Conservation (phyloP, 1,140 invertebrate species). For the Lordiphosa clarofinis region DNA sequence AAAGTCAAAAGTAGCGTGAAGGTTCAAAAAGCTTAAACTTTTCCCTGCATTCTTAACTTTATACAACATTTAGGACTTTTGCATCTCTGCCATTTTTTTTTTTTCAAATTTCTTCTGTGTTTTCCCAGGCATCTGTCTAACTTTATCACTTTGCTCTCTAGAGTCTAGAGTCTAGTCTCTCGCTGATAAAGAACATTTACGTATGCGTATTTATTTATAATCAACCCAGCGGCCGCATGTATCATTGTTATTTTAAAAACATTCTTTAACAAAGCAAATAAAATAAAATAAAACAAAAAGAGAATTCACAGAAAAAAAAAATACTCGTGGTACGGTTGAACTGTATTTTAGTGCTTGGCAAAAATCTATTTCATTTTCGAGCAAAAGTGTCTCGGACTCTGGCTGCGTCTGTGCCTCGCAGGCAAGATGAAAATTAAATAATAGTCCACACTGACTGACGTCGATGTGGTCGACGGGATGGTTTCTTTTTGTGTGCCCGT, state of each 20-base stretch:
- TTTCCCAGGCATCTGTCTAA: constrained; percentile 18
- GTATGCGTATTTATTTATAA: constrained; percentile 77
- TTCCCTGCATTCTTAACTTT: too few relatives aligned
- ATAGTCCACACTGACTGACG: constrained; percentile 66
- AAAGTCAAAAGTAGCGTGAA: too few relatives aligned
- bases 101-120: too few relatives aligned
- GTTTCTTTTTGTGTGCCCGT: constrained; percentile 8
- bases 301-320: constrained; percentile 26
- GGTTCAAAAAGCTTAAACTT: too few relatives aligned
- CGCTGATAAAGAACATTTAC: constrained; percentile 71
- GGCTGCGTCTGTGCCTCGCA: constrained; percentile 21
- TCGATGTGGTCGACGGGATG: constrained; percentile 41
- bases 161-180: constrained; percentile 8
- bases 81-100: too few relatives aligned
- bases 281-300: constrained; percentile 33
- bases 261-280: constrained; percentile 59
- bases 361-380: constrained; percentile 36
- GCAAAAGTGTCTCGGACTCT: constrained; percentile 37
- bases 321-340: constrained; percentile 66
- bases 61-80: too few relatives aligned
- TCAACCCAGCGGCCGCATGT: constrained; percentile 67
- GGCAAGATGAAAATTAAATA: constrained; percentile 67
- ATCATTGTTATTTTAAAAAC: constrained; percentile 77
- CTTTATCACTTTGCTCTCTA: constrained; percentile 1
- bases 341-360: constrained; percentile 55